Base-by-base conservation (phyloP, 1,140 invertebrate species). In the Meloidogyne floridensis region DNA sequence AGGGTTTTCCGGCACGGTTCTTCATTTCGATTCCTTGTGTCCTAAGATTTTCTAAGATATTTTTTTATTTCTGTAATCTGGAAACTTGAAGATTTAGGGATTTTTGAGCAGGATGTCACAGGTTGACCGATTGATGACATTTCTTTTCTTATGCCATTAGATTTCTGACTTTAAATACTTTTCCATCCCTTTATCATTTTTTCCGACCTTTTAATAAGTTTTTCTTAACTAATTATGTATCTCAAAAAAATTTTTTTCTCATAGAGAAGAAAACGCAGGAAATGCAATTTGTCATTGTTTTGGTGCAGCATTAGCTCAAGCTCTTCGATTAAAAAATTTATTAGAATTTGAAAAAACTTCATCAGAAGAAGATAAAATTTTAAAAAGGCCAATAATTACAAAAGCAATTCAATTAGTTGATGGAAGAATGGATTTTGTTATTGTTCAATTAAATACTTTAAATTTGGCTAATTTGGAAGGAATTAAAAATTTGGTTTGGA, bases 401-500 rank as follows among this genome's bases (percentile, higher is more conserved):
- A 85, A 86, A 78, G 84, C 82, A 47, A 82, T 90, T 11, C 88
- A 89, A 76, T 74, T 89, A 10, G 84, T 88, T 10, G 80, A 90
- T 71, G 88, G 88, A 18, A 76, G 81, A 75, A 71, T 89, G 11
- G 88, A 90, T 83, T 81, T 89, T 59, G 87, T 87, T 32, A 83
- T 86, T 18, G 75, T 89, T 13, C 88, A 89, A 75, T 43, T 89
- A 72, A 89, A 89, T 74, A 89, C 83, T 18, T 53, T 88, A 8
- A 82, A 90, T 75, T 59, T 87, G 18, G 56, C 51, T 7, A 82
- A 85, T 47, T 32, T 18, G 32, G 59, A 80, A 11, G 78, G 70
- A 3, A 75, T 85, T 18, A 89, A 90, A 75, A 89, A 90, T 78
- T 71, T 89, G 78, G 87, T 84, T 10, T 90, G 88, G 88, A 51